phyloP scores from a whole-genome alignment of 2,797 vertebrate species.

The Leptatherina wallacei region DNA sequence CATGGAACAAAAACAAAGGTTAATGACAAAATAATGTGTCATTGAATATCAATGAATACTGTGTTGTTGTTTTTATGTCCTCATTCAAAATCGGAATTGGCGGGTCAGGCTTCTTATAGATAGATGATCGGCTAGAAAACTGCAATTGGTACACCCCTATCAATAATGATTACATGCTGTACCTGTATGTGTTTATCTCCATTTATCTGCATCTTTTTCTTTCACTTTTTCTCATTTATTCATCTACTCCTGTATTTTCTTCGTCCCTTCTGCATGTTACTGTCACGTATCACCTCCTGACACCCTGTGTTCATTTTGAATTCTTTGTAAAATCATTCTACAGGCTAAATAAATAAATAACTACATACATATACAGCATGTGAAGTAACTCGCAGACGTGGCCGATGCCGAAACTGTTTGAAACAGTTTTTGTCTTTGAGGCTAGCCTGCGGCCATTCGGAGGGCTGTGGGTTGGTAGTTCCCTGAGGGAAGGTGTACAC shows the following conservation, averaged over 20 bases:
- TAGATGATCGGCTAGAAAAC: too few relatives aligned
- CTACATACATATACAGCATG: conserved; percentile 7
- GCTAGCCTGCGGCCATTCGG: conserved; percentile 50
- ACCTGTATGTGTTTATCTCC: too few relatives aligned
- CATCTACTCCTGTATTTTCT: not conserved
- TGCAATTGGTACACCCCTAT: too few relatives aligned
- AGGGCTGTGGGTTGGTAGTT: conserved; percentile 48
- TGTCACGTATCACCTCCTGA: not conserved
- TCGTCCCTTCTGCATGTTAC: not conserved
- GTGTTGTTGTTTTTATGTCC: too few relatives aligned
- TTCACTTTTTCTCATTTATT: not conserved
- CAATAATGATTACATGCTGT: too few relatives aligned
- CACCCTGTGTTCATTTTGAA: not conserved
- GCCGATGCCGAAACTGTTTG: conserved; percentile 35
- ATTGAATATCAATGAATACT: too few relatives aligned
- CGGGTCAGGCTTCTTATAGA: too few relatives aligned
- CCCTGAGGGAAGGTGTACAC: conserved; percentile 48
- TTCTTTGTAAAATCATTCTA: not conserved
- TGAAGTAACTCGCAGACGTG: conserved; percentile 25
- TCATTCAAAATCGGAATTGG: too few relatives aligned
- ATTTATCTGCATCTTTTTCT: not conserved
- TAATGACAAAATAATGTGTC: too few relatives aligned
- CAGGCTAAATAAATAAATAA: not conserved
- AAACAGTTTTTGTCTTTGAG: conserved; percentile 52
- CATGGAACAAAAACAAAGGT: too few relatives aligned